Evolutionary conservation across 2,797 vertebrate species (phyloP).

Genomic region (Hippocampus kuda): DNA sequence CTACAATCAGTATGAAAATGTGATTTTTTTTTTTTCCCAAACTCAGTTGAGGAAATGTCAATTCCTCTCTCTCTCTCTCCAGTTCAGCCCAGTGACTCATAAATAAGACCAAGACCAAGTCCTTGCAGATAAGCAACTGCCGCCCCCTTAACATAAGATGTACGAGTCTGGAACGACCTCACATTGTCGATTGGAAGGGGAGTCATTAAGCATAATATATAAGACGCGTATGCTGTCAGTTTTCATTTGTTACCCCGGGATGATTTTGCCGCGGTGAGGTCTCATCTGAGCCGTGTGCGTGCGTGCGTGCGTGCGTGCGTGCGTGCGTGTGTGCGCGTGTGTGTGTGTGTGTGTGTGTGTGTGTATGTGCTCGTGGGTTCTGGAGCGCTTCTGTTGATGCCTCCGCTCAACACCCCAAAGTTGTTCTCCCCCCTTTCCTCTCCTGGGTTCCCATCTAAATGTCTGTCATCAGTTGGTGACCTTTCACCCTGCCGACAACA

Average conservation of each 20-base stretch:
- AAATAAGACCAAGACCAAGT: not conserved
- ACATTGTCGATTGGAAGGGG: not conserved
- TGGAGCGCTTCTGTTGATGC: not conserved
- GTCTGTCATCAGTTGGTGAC: constrained; percentile 43
- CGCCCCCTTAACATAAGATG: not conserved
- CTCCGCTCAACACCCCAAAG: constrained; percentile 8
- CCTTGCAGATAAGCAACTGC: not conserved
- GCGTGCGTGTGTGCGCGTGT: not conserved
- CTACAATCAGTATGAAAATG: too few relatives aligned
- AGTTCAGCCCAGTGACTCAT: not conserved
- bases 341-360: not conserved
- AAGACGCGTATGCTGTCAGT: constrained; percentile 60
- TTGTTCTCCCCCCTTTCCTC: constrained; percentile 8
- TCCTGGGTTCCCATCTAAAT: constrained; percentile 35
- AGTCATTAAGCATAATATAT: constrained; percentile 53
- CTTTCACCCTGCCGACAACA: constrained; percentile 49
- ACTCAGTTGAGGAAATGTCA: too few relatives aligned
- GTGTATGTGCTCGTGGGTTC: not conserved
- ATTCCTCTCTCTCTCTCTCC: not conserved
- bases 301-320: not conserved
- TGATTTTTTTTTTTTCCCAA: too few relatives aligned
- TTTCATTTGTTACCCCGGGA: constrained; percentile 57
- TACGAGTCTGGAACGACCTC: not conserved
- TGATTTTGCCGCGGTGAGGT: constrained; percentile 41
- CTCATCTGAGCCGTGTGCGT: constrained; percentile 28